These are phyloP conservation scores for Orthosia cruda DNA, from an alignment of 2,888 invertebrate genomes.

Conservation along the genomic window DNA sequence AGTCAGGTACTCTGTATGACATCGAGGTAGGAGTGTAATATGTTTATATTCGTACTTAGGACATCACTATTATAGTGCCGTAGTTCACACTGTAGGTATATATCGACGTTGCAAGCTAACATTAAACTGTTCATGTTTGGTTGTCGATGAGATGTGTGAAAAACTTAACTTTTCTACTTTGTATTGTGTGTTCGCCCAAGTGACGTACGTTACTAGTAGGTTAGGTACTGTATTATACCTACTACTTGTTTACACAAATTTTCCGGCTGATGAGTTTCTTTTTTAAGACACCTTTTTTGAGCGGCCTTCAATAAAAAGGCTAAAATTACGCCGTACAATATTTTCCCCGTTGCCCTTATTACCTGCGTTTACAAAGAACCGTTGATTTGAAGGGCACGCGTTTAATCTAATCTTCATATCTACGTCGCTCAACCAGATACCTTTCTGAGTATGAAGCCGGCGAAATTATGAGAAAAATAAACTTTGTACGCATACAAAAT, in stretches of 20 bases:
- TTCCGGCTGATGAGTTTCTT: too few species aligned
- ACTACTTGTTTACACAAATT: too few species aligned
- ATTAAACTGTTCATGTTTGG: constrained; percentile 2
- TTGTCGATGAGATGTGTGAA: neutral
- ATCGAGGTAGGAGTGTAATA: neutral
- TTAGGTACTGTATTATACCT: too few species aligned
- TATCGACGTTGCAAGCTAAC: neutral
- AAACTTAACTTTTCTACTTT: neutral
- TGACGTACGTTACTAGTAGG: neutral
- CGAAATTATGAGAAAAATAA: constrained; percentile 53
- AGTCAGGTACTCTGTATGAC: neutral
- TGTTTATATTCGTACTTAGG: constrained; percentile 14
- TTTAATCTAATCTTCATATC: constrained; percentile 65
- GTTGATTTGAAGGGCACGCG: constrained; percentile 64
- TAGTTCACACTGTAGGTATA: neutral
- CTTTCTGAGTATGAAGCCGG: constrained; percentile 34
- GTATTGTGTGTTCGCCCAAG: neutral
- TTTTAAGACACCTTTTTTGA: neutral
- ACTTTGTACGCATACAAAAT: constrained; percentile 40
- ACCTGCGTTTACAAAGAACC: constrained; percentile 53
- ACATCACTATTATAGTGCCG: constrained; percentile 12
- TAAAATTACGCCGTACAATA: constrained; percentile 31
- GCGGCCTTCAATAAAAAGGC: constrained; percentile 17
- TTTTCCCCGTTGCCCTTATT: constrained; percentile 44
- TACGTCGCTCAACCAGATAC: too few species aligned